Evolutionary conservation across 2,888 invertebrate genomes (phyloP).

Genomic region (Ramazzottius varieornatus): DNA sequence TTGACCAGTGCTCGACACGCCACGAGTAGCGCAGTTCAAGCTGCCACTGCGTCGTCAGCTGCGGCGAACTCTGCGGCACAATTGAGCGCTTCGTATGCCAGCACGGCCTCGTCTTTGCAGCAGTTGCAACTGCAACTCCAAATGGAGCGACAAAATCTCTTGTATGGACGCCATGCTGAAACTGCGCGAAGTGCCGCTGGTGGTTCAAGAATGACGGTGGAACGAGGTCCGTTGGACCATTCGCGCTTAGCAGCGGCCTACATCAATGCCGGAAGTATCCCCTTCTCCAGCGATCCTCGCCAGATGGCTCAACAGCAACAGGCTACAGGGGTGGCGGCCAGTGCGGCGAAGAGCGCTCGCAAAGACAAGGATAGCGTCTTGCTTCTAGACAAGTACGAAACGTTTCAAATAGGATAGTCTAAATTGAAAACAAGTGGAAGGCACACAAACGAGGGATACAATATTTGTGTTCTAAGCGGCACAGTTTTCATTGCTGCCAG

Average conservation of each 20-base stretch:
- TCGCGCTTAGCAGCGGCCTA: background rate
- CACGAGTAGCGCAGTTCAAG: background rate
- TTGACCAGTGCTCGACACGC: conserved; percentile 61
- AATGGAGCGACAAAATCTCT: background rate
- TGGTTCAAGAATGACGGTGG: background rate
- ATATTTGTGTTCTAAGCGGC: no score
- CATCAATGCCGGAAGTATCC: background rate
- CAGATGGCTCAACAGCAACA: background rate
- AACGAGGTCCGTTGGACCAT: background rate
- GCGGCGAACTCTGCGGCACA: background rate
- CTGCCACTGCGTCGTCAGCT: background rate
- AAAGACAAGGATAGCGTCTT: background rate
- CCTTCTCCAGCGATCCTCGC: background rate
- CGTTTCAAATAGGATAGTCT: no score
- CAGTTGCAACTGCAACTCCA: conserved; percentile 64
- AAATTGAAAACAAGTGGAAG: background rate
- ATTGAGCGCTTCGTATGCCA: background rate
- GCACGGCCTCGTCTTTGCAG: conserved; percentile 32
- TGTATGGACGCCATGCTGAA: background rate
- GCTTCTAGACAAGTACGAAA: background rate
- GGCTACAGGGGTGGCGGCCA: background rate
- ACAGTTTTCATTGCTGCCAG: no score
- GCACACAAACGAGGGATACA: no score
- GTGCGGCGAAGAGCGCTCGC: background rate
- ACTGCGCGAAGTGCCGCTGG: background rate